Percentiles rank a stretch among this genome's conserved stretches.
Evolutionary conservation across 2,888 invertebrate species (phyloP).

Genomic region (Pasiphila rectangulata): DNA sequence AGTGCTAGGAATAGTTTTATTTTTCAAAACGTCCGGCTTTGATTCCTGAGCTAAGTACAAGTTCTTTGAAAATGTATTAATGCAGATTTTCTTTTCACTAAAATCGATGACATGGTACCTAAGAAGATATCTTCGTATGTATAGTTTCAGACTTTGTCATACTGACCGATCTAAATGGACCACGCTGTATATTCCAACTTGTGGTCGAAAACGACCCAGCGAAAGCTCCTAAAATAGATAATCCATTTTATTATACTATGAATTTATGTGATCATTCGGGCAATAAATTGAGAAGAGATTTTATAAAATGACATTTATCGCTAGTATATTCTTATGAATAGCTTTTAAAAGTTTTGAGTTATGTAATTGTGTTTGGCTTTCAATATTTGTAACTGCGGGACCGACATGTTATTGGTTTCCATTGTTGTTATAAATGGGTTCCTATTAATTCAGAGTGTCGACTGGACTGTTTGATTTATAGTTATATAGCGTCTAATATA

Average conservation of each 20-base stretch:
- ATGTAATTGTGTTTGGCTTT: conserved; percentile 26
- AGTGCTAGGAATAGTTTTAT: too few relatives aligned
- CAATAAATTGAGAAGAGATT: conserved; percentile 49
- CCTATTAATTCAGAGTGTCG: neutral
- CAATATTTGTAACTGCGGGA: conserved; percentile 35
- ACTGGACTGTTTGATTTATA: neutral
- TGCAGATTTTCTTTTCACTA: too few relatives aligned
- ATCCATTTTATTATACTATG: conserved; percentile 20
- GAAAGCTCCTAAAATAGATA: conserved; percentile 10
- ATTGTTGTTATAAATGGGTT: neutral
- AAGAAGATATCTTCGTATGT: too few relatives aligned
- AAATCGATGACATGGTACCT: too few relatives aligned
- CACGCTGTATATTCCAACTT: conserved; percentile 8
- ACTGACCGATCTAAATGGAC: too few relatives aligned
- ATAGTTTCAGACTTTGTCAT: too few relatives aligned
- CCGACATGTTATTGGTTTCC: neutral
- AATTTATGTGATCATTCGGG: conserved; percentile 37
- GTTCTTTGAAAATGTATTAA: too few relatives aligned
- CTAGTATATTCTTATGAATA: conserved; percentile 58
- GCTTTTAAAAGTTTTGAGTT: conserved; percentile 26
- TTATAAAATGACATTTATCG: conserved; percentile 56
- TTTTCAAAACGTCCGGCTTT: too few relatives aligned
- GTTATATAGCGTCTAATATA: neutral
- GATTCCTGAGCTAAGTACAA: too few relatives aligned
- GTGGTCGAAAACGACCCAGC: conserved; percentile 14